Evolutionary conservation across 1,140 invertebrate species (phyloP).

Genomic region (Bacillus rossius): DNA sequence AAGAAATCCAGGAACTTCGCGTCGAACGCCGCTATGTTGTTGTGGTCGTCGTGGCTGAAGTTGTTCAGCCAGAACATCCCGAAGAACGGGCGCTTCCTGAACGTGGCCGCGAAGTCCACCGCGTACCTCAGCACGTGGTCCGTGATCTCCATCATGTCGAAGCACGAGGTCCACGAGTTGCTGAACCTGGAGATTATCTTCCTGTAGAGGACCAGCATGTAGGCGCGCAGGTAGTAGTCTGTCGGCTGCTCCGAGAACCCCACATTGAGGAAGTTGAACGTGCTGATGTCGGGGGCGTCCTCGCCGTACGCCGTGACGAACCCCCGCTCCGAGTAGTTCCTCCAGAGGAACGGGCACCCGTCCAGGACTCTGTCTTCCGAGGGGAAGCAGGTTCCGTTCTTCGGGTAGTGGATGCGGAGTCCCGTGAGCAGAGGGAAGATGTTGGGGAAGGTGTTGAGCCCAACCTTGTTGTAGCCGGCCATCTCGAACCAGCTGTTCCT

Average conservation of each 20-base stretch:
- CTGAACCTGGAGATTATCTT: background rate
- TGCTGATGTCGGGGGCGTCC: conserved; percentile 65
- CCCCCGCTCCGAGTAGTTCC: conserved; percentile 59
- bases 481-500: conserved; percentile 1
- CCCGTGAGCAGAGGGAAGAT: conserved; percentile 70
- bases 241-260: conserved; percentile 75
- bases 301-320: conserved; percentile 77
- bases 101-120: conserved; percentile 1
- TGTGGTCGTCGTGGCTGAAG: conserved; percentile 71
- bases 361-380: conserved; percentile 24
- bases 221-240: conserved; percentile 75
- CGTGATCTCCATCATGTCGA: background rate
- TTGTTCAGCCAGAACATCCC: conserved; percentile 75
- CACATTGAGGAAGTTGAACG: conserved; percentile 73
- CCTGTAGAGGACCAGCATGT: conserved; percentile 42
- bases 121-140: conserved; percentile 16
- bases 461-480: conserved; percentile 7
- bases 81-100: conserved; percentile 42
- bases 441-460: conserved; percentile 56
- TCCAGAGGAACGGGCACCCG: conserved; percentile 76
- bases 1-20: conserved; percentile 51
- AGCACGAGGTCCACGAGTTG: background rate
- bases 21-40: conserved; percentile 64
- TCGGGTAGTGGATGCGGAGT: conserved; percentile 26
- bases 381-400: conserved; percentile 6